Evolutionary conservation across 92 coral and sea anemone genomes (phyloP), one percentile per base, ranked within the genome.

Genomic region (Epizoanthus stellaris): DNA sequence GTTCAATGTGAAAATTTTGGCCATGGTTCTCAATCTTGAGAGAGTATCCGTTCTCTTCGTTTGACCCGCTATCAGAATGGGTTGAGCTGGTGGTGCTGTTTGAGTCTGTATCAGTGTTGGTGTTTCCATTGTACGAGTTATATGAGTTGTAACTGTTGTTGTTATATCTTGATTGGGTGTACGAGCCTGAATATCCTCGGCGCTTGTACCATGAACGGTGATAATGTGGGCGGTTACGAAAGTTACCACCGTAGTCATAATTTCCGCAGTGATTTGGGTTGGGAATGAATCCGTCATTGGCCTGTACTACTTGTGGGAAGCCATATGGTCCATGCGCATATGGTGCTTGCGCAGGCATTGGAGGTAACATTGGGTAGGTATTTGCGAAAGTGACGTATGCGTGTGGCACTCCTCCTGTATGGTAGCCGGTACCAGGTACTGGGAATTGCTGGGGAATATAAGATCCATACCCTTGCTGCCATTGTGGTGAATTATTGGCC

Each of bases 11-110:
- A 12, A 49, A 68, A 52, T 20, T 20, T 71, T 81, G 80, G 23
- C 77, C 43, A 13, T 67, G 85, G 59, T 61, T 87, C 30, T 82
- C 88, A 73, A 57, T 64, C 10, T 90, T 84, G 17, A 60, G 93
- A 43, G 76, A 20, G 66, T 58, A 86, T 3, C 93, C 90, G 75
- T 86, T 90, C 36, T 90, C 91, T 45, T 94, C 95, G 15, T 39
- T 71, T 16, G 84, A 67, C 6, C 95, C 87, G 62, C 73, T 76
- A 70, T 94, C 95, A 17, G 98, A 90, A 64, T 90, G 98, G 17
- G 86, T 89, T 1, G 93, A 92, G 54, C 92, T 91, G 76, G 86
- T 89, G 0, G 93, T 90, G 42, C 92, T 91, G 87, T 92, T 94
- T 13, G 89, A 81, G 59, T 87, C 85, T 13, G 92, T 85, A 58